phyloP scores from a whole-genome alignment of 2,797 vertebrate species.

The Pantherophis alleghaniensis region DNA sequence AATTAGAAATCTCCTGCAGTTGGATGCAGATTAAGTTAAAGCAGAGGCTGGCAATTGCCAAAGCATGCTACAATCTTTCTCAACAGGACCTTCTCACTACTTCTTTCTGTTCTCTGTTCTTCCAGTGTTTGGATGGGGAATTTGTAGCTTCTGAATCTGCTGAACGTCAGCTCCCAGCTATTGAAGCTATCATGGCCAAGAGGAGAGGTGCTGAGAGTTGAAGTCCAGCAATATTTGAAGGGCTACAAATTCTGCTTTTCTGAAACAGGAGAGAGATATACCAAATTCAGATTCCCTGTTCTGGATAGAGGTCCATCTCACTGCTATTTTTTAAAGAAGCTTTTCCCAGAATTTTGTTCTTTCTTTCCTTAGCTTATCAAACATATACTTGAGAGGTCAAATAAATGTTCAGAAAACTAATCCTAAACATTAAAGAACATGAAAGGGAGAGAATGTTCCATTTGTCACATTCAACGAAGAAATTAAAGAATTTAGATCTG shows the following conservation, averaged over 20 bases:
- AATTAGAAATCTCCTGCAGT: not conserved
- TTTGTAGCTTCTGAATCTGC: not conserved
- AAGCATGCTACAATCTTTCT: not conserved
- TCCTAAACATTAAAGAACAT: not conserved
- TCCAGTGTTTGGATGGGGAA: not conserved
- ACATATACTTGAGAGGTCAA: not conserved
- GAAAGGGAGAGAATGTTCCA: not conserved
- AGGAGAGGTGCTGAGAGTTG: not conserved
- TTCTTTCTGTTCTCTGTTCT: not conserved
- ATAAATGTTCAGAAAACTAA: not conserved
- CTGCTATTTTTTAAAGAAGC: not conserved
- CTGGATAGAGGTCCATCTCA: not conserved
- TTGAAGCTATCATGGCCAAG: not conserved
- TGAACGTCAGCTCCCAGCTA: not conserved
- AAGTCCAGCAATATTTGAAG: not conserved
- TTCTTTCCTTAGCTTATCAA: not conserved
- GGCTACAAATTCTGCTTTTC: not conserved
- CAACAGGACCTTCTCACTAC: not conserved
- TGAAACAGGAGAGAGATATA: not conserved
- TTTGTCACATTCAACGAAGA: not conserved
- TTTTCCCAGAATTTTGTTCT: not conserved
- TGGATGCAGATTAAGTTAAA: not conserved
- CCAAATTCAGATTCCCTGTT: not conserved
- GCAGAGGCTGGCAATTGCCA: not conserved
- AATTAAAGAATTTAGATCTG: not conserved